Evolutionary conservation across 1,140 invertebrate species (phyloP).

Genomic region (Galleria mellonella): DNA sequence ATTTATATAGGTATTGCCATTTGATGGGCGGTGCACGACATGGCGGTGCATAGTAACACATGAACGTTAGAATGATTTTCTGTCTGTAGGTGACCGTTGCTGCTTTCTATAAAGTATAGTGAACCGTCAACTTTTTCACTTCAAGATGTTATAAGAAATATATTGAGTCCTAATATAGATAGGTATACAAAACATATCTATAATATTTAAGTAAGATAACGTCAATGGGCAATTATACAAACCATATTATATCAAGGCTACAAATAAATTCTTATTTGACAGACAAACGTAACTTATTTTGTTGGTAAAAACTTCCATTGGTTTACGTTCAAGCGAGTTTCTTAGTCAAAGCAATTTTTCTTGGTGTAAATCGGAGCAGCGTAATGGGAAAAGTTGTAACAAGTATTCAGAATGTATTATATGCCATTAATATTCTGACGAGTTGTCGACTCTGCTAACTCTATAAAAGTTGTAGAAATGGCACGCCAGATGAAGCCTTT

Average conservation of each 20-base stretch:
- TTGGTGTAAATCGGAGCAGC: conserved; percentile 47
- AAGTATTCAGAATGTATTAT: conserved; percentile 67
- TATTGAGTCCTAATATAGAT: no score
- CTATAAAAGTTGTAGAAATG: conserved; percentile 50
- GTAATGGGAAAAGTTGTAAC: conserved; percentile 72
- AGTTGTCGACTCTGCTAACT: conserved; percentile 34
- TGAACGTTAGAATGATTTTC: no score
- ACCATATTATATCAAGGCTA: neutral
- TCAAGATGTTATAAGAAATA: no score
- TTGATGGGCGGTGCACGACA: no score
- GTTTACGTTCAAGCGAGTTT: conserved; percentile 26
- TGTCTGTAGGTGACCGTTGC: no score
- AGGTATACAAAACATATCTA: no score
- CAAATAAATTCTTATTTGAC: neutral
- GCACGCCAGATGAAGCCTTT: conserved; percentile 13
- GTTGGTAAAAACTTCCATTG: conserved; percentile 26
- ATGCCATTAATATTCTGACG: conserved; percentile 64
- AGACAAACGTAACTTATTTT: neutral
- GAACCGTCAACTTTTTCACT: no score
- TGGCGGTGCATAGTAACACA: no score
- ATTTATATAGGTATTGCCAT: no score
- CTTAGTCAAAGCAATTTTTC: conserved; percentile 46
- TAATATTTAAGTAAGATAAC: no score
- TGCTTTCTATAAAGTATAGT: no score
- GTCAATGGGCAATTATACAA: no score